A percentile compares a stretch with the other conserved stretches of the same genome.
phyloP scores from a whole-genome alignment of 2,888 invertebrate species.

The Stenchaetothrips biformis region DNA sequence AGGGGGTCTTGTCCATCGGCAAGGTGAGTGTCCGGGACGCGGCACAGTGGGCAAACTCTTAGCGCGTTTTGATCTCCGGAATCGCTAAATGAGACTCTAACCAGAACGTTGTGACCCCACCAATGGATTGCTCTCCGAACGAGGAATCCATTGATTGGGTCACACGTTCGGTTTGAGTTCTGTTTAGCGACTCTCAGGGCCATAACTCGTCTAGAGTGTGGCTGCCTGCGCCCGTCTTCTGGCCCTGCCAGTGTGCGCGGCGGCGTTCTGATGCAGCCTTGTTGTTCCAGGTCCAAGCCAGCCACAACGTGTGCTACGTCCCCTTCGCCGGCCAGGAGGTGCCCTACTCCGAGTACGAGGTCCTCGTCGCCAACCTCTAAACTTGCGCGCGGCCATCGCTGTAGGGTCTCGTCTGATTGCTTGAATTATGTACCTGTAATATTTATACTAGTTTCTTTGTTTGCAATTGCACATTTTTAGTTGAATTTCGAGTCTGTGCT shows the following conservation, averaged over 20 bases:
- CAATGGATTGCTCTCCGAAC: too few relatives aligned
- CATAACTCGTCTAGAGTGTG: too few relatives aligned
- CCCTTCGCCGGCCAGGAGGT: conserved; percentile 39
- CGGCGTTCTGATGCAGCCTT: not conserved
- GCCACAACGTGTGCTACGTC: conserved; percentile 39
- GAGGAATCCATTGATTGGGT: too few relatives aligned
- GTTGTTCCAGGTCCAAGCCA: conserved; percentile 39
- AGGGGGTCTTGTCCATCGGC: conserved; percentile 64
- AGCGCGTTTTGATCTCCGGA: too few relatives aligned
- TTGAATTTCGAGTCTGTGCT: not conserved
- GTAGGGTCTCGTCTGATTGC: not conserved
- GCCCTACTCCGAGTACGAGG: conserved; percentile 38
- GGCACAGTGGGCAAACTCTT: too few relatives aligned
- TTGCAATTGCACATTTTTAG: not conserved
- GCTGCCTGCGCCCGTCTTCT: too few relatives aligned
- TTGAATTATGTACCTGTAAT: conserved; percentile 5
- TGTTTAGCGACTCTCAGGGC: too few relatives aligned
- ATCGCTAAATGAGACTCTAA: too few relatives aligned
- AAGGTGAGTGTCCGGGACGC: conserved; percentile 52
- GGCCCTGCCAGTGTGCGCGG: too few relatives aligned
- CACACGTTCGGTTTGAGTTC: too few relatives aligned
- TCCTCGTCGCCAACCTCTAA: conserved; percentile 34
- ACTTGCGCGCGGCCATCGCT: not conserved
- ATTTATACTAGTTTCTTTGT: not conserved
- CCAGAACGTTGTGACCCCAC: too few relatives aligned